Conservation (phyloP, 2,888 invertebrate species). For the Herminia tarsipennalis region DNA sequence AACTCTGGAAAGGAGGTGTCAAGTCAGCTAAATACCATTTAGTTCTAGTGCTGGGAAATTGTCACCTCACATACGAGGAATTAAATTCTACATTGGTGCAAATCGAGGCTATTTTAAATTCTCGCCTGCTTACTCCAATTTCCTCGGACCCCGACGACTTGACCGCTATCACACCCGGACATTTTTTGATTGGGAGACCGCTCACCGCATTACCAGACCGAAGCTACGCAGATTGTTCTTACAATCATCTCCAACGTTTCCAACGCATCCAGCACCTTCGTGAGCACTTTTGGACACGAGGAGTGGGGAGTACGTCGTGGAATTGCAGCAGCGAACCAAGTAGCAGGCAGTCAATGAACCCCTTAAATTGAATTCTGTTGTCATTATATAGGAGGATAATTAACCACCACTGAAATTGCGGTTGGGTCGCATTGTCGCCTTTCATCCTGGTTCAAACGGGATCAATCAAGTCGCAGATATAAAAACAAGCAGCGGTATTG, state of each 20-base stretch:
- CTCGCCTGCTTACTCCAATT: neutral
- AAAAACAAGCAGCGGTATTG: constrained; percentile 1
- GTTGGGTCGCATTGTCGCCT: constrained; percentile 4
- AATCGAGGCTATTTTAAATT: neutral
- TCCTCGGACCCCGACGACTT: neutral
- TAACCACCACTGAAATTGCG: constrained; percentile 12
- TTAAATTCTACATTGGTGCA: neutral
- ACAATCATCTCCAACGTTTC: neutral
- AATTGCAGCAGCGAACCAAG: neutral
- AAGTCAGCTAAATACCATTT: neutral
- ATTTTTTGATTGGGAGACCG: neutral
- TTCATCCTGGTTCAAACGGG: constrained; percentile 4
- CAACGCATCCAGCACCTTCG: neutral
- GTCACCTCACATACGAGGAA: neutral
- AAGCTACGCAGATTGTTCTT: neutral
- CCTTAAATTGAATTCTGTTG: constrained; percentile 4
- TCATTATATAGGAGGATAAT: constrained; percentile 8
- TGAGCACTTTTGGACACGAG: neutral
- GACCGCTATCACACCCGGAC: neutral
- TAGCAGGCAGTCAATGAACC: neutral
- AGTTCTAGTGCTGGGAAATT: neutral
- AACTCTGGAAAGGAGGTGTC: too few relatives aligned
- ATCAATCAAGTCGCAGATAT: constrained; percentile 8
- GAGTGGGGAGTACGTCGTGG: neutral
- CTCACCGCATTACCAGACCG: neutral